Evolutionary conservation across 2,797 vertebrate species (phyloP).

Genomic region (Lerista edwardsae): DNA sequence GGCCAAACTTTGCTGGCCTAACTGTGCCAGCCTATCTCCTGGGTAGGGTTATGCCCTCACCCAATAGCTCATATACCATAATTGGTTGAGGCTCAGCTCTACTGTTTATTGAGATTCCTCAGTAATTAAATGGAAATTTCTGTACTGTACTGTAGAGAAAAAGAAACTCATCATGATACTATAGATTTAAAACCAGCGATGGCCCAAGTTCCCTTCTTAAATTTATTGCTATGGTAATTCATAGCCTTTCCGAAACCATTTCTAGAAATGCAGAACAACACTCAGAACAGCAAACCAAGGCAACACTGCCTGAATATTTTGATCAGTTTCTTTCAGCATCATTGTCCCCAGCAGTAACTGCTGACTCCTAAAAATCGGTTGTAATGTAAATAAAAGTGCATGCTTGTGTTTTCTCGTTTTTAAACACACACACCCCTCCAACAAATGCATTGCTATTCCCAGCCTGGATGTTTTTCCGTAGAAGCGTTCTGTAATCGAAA

Average conservation of each 20-base stretch:
- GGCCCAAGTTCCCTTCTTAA: neutral
- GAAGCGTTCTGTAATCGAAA: neutral
- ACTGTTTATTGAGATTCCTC: neutral
- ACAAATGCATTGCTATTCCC: neutral
- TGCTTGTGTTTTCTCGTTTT: neutral
- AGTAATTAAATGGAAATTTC: conserved; percentile 11
- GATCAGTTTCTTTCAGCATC: conserved; percentile 1
- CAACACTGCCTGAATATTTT: neutral
- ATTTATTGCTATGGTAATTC: neutral
- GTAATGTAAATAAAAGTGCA: neutral
- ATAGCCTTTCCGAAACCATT: neutral
- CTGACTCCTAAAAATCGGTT: conserved; percentile 13
- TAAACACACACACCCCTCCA: neutral
- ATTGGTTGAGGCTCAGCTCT: neutral
- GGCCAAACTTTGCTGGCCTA: no score
- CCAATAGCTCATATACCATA: neutral
- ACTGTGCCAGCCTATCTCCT: no score
- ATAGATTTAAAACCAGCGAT: neutral
- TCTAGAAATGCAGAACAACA: neutral
- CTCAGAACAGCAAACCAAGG: neutral
- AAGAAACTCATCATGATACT: neutral
- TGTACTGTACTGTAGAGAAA: neutral
- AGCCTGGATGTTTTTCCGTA: conserved; percentile 4
- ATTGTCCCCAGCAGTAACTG: neutral
- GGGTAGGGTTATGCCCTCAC: no score